A percentile compares a stretch with the other conserved stretches of the same genome.
Evolutionary conservation across 2,113 vertebrate genomes (phyloP).

Genomic region (Lichenostomus cassidix): DNA sequence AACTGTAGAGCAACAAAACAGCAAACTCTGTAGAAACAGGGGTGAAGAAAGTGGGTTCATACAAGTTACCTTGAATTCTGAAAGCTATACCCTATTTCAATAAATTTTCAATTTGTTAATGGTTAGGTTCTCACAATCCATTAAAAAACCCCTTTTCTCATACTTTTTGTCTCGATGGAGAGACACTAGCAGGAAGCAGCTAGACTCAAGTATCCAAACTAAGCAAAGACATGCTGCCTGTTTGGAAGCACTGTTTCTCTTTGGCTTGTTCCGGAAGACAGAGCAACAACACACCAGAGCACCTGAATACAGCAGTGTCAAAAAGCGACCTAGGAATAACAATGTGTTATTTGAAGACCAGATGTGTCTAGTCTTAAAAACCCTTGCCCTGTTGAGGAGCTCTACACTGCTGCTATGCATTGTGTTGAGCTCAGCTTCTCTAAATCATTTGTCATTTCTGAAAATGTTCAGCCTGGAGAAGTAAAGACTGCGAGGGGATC

Average conservation of each 20-base stretch:
- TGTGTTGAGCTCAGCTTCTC: not conserved
- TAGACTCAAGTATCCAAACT: not conserved
- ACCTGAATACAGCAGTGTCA: not conserved
- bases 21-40: not conserved
- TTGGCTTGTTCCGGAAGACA: not conserved
- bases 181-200: not conserved
- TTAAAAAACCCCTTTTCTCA: not conserved
- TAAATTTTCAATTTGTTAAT: not conserved
- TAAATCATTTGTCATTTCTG: not conserved
- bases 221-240: not conserved
- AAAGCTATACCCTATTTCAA: not conserved
- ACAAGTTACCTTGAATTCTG: not conserved
- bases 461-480: not conserved
- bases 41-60: not conserved
- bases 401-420: not conserved
- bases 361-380: not conserved
- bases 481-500: not conserved
- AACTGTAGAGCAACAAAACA: not conserved
- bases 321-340: not conserved
- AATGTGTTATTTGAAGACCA: not conserved
- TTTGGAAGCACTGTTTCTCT: not conserved
- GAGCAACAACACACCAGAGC: fast-evolving
- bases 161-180: not conserved
- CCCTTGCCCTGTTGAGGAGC: not conserved
- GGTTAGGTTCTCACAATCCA: not conserved